Conservation (phyloP, 1,140 invertebrate genomes). For the Pseudomyrmex pallidus region DNA sequence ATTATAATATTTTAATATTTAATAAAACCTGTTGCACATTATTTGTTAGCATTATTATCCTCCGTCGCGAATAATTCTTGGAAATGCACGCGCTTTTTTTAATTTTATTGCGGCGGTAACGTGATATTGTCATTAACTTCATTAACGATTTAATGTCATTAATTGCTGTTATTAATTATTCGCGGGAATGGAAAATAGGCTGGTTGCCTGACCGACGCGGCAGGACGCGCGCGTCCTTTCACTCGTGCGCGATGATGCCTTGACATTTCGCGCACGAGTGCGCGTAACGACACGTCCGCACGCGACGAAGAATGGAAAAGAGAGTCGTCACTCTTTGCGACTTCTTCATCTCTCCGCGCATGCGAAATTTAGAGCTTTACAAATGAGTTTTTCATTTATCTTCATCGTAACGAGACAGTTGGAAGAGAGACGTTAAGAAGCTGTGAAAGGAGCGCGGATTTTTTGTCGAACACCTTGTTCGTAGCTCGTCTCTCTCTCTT, state of each 20-base stretch:
- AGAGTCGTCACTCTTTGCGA: constrained; percentile 30
- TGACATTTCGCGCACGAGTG: constrained; percentile 52
- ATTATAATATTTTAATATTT: no score
- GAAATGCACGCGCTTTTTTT: background rate
- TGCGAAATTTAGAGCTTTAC: no score
- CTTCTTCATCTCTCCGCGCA: constrained; percentile 14
- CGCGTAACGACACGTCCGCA: constrained; percentile 29
- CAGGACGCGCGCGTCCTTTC: constrained; percentile 42
- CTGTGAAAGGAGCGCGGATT: no score
- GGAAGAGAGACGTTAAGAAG: no score
- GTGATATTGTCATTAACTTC: no score
- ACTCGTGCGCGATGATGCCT: constrained; percentile 42
- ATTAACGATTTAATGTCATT: background rate
- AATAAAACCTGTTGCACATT: background rate
- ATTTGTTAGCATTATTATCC: constrained; percentile 3
- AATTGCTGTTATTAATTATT: constrained; percentile 46
- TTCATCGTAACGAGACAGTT: no score
- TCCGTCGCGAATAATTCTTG: background rate
- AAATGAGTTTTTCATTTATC: no score
- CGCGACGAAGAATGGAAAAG: constrained; percentile 35
- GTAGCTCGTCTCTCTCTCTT: background rate
- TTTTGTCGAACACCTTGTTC: background rate
- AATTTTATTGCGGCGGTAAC: background rate
- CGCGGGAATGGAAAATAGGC: background rate
- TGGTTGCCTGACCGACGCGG: background rate